Evolutionary conservation across 2,888 invertebrate genomes (phyloP), one percentile per base, ranked within the genome.

Genomic region (Tetrapedia diversipes): DNA sequence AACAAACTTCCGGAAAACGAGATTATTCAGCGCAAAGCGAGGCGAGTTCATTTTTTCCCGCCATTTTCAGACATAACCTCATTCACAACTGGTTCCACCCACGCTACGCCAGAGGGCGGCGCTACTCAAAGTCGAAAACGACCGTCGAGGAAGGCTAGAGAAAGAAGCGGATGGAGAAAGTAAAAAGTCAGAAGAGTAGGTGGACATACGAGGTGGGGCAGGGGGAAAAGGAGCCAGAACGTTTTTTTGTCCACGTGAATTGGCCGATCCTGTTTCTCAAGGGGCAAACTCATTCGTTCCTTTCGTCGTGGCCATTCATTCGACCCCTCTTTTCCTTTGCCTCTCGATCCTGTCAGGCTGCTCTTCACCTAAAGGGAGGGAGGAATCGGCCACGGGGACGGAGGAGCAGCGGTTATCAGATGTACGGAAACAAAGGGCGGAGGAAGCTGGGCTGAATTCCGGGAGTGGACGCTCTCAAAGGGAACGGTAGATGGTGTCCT

Each of bases 351-450:
- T 29, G 53, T 29, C 49, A 41, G 56, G 34, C 47, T 10, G 34
- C n/a, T 2, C 47, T 64, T 43, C 59, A 39, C 59, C 16, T 2
- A 49, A 27, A 32, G 27, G 49, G 56, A 43, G 11, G 49, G 34
- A 47, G 65, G 41, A 37, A 43, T 34, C 57, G 45, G 43, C 34
- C 34, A 69, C 37, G 63, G 56, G 64, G 69, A 56, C 63, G 41
- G 51, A 63, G 68, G 77, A 51, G 34, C 19, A 64, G 22, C 79
- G 80, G 81, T 86, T 88, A 89, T 89, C 86, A 86, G 86, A 87
- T 88, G 79, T 78, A 76, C 79, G 84, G 82, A 87, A 87, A 89
- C 87, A 89, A 89, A 87, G 86, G 85, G 81, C 73, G 70, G 69
- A 82, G 80, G 85, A 84, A 82, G 70, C 81, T 79, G 71, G 80